Percentiles rank a stretch among this genome's conserved stretches.
These are phyloP conservation scores for Tribolium madens DNA, from an alignment of 1,140 invertebrate genomes.

Conservation along the genomic window DNA sequence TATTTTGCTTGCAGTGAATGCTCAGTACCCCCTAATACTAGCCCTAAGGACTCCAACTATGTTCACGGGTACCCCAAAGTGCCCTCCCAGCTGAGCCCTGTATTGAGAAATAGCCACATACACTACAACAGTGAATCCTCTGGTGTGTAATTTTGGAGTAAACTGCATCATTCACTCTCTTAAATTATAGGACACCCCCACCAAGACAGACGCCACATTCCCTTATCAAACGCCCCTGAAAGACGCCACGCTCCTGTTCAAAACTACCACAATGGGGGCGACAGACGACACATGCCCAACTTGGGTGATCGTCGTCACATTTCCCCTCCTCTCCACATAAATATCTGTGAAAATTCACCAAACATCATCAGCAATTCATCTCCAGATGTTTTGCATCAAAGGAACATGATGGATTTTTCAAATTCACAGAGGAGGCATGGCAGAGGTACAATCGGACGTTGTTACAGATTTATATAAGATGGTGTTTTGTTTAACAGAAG, in stretches of 20 bases:
- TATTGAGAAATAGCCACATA: constrained; percentile 60
- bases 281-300: constrained; percentile 58
- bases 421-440: constrained; percentile 61
- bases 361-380: constrained; percentile 54
- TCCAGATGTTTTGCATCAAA: constrained; percentile 57
- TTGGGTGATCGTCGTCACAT: constrained; percentile 63
- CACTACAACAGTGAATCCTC: constrained; percentile 62
- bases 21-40: constrained; percentile 59
- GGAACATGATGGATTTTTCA: constrained; percentile 61
- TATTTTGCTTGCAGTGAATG: constrained; percentile 59
- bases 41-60: constrained; percentile 63
- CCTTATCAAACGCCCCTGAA: constrained; percentile 51
- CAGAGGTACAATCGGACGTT: constrained; percentile 59
- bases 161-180: neutral
- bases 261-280: constrained; percentile 53
- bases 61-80: constrained; percentile 62
- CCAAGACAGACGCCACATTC: constrained; percentile 55
- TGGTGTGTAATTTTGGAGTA: constrained; percentile 52
- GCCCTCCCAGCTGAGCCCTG: constrained; percentile 62
- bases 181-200: constrained; percentile 49
- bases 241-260: constrained; percentile 53
- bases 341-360: constrained; percentile 62
- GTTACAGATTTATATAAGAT: neutral
- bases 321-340: constrained; percentile 64
- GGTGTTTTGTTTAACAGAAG: no score